These are phyloP conservation scores for Papilio demoleus DNA, from an alignment of 2,888 invertebrate species.

Conservation along the genomic window DNA sequence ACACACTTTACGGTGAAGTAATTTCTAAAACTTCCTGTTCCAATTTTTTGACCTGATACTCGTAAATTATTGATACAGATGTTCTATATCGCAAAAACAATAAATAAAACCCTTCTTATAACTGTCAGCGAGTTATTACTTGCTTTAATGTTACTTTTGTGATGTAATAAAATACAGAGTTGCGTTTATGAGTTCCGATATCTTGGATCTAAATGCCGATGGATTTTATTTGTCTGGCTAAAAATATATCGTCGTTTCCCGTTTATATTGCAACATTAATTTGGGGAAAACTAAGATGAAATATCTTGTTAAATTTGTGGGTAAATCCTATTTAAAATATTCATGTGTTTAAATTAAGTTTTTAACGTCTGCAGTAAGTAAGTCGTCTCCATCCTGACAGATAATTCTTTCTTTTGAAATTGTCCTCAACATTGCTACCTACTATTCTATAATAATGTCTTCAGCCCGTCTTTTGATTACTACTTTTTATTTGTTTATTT, in stretches of 20 bases:
- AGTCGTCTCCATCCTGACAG: neutral
- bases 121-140: conserved; percentile 10
- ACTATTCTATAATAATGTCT: too few relatives aligned
- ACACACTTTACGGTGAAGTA: too few relatives aligned
- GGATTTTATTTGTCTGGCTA: conserved; percentile 15
- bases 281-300: neutral
- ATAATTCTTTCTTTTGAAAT: too few relatives aligned
- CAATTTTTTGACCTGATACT: neutral
- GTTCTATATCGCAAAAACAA: neutral
- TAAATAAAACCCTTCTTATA: conserved; percentile 14
- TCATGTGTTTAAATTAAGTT: neutral
- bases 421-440: too few relatives aligned
- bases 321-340: neutral
- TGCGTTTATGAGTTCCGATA: conserved; percentile 15
- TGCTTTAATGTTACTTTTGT: conserved; percentile 3
- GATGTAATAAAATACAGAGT: conserved; percentile 21
- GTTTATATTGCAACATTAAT: conserved; percentile 23
- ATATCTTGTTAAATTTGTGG: neutral
- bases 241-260: conserved; percentile 7
- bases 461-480: too few relatives aligned
- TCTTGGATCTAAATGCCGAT: conserved; percentile 12
- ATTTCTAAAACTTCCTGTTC: neutral
- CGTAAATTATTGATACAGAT: conserved; percentile 8
- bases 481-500: too few relatives aligned
- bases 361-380: neutral